Conservation (phyloP, 2,113 vertebrate species). For the Fregetta grallaria region DNA sequence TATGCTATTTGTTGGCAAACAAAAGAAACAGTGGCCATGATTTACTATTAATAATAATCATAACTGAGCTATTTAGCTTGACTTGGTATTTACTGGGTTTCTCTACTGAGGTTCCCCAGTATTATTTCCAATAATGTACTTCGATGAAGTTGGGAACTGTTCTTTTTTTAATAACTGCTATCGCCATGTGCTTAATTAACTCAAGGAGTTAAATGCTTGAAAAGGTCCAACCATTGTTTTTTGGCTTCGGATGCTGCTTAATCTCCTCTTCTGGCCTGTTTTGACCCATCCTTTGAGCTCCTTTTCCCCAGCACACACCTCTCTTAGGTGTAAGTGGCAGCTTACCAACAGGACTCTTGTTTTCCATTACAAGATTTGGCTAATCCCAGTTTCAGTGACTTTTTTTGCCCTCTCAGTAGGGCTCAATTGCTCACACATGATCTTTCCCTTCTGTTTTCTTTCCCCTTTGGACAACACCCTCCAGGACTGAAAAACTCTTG, state of each 20-base stretch:
- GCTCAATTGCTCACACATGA: conserved; percentile 20
- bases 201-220: background rate
- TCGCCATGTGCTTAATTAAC: background rate
- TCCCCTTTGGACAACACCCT: background rate
- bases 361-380: conserved; percentile 43
- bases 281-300: background rate
- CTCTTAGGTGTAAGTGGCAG: conserved; percentile 1
- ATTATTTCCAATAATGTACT: background rate
- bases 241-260: background rate
- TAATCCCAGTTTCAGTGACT: conserved; percentile 48
- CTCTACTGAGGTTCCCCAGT: background rate
- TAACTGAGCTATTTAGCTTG: conserved; percentile 21
- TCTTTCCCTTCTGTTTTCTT: conserved; percentile 46
- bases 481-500: conserved; percentile 37
- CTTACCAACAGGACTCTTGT: conserved; percentile 23
- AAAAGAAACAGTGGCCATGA: conserved; percentile 21
- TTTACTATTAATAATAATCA: conserved; percentile 29
- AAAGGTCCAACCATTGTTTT: background rate
- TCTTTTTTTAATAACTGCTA: background rate
- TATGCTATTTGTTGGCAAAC: background rate
- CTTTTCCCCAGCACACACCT: background rate
- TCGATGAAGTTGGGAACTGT: conserved; percentile 7
- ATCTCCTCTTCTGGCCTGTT: background rate
- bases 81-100: background rate
- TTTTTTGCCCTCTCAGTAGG: conserved; percentile 14